A percentile compares a stretch with the other conserved stretches of the same genome.
These are phyloP conservation scores for Patella vulgata DNA, from an alignment of 1,140 invertebrate genomes.

Conservation along the genomic window DNA sequence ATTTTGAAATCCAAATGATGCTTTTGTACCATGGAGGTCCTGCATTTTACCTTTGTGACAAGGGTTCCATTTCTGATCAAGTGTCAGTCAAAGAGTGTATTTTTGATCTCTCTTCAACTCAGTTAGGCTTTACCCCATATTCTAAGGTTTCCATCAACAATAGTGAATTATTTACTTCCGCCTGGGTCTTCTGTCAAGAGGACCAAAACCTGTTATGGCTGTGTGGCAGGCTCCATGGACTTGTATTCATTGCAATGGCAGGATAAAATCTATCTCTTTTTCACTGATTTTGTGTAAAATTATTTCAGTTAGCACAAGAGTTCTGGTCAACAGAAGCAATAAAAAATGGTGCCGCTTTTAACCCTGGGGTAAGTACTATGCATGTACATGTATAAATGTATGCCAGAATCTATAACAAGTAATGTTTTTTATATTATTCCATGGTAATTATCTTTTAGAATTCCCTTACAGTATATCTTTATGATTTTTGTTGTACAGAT, in stretches of 20 bases:
- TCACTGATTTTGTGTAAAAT: no score
- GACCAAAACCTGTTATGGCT: no score
- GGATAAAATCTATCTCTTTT: no score
- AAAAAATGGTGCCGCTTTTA: conserved; percentile 51
- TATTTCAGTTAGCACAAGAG: conserved; percentile 81
- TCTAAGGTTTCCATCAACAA: conserved; percentile 1
- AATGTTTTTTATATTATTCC: neutral
- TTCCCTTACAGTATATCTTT: neutral
- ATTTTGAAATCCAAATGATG: conserved; percentile 1
- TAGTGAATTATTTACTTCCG: no score
- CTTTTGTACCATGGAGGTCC: neutral
- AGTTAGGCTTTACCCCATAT: neutral
- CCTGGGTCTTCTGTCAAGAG: no score
- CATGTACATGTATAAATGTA: conserved; percentile 4
- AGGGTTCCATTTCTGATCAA: neutral
- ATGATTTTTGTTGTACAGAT: conserved; percentile 39
- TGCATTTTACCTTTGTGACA: neutral
- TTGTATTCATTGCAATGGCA: no score
- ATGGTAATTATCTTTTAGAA: neutral
- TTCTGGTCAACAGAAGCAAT: conserved; percentile 88
- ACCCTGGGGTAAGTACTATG: conserved; percentile 49
- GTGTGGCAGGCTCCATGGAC: no score
- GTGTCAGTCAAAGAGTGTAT: conserved; percentile 9
- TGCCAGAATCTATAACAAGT: conserved; percentile 5
- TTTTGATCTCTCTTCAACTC: neutral